Conservation (phyloP, 2,888 invertebrate genomes). For the Pimpla rufipes region DNA sequence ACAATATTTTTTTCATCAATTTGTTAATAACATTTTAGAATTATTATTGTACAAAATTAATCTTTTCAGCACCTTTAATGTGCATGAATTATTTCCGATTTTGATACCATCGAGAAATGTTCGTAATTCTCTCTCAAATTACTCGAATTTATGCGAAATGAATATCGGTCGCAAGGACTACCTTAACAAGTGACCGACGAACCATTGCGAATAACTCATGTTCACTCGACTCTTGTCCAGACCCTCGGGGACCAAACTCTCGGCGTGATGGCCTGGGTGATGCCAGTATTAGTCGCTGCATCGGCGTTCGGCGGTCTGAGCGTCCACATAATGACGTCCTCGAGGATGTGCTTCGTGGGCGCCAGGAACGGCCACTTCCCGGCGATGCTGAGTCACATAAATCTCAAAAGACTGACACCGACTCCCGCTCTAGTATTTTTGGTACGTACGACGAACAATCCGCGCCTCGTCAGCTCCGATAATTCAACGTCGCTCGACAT, state of each 20-base stretch:
- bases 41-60: too few relatives aligned
- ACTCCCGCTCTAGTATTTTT: conserved; percentile 93
- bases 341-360: conserved; percentile 96
- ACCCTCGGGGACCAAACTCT: conserved; percentile 93
- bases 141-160: too few relatives aligned
- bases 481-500: too few relatives aligned
- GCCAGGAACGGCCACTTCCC: conserved; percentile 96
- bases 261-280: conserved; percentile 91
- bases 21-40: too few relatives aligned
- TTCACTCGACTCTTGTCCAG: conserved; percentile 86
- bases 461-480: neutral
- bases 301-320: conserved; percentile 97
- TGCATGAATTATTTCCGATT: too few relatives aligned
- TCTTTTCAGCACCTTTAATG: too few relatives aligned
- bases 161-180: too few relatives aligned
- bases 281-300: conserved; percentile 96
- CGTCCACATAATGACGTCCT: conserved; percentile 98
- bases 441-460: conserved; percentile 89
- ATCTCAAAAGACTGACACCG: conserved; percentile 91
- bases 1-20: too few relatives aligned
- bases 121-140: too few relatives aligned
- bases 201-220: too few relatives aligned
- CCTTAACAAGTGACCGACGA: too few relatives aligned
- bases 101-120: too few relatives aligned
- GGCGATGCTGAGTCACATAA: conserved; percentile 92